Conservation (phyloP, 1,140 invertebrate genomes). For the Hypsibius dujardini region DNA sequence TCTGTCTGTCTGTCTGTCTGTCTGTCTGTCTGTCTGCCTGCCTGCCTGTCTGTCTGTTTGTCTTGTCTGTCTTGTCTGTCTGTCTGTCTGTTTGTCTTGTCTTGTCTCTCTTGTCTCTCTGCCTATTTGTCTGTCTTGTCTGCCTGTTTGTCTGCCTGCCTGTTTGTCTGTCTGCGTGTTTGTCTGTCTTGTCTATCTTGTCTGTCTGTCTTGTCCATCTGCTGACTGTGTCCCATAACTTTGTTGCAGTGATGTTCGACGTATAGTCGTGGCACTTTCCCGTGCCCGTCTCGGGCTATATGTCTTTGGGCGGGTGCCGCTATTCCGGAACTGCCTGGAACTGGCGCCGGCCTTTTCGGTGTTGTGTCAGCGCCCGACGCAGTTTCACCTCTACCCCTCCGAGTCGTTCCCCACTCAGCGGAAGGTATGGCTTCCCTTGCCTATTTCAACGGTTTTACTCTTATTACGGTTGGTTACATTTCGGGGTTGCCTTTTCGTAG, state of each 20-base stretch:
- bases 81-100: too few species aligned
- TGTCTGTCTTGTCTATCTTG: too few species aligned
- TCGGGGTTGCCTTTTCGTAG: not conserved
- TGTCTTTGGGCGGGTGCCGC: conserved; percentile 71
- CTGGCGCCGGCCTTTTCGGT: conserved; percentile 80
- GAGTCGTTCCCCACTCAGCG: conserved; percentile 59
- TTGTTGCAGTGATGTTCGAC: conserved; percentile 60
- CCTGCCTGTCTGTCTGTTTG: too few species aligned
- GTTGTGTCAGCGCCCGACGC: conserved; percentile 47
- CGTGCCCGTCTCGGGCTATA: conserved; percentile 90
- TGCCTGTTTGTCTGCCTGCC: too few species aligned
- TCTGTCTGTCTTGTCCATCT: too few species aligned
- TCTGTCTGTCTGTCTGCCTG: too few species aligned
- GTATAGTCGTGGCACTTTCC: conserved; percentile 93
- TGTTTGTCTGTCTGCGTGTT: too few species aligned
- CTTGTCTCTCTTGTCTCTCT: too few species aligned
- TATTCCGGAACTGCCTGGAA: conserved; percentile 94
- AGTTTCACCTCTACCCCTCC: conserved; percentile 53
- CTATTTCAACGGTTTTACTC: not conserved
- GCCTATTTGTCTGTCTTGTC: too few species aligned
- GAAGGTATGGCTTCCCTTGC: conserved; percentile 25
- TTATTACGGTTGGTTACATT: not conserved
- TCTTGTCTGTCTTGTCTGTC: too few species aligned
- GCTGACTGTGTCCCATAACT: not conserved
- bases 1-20: too few species aligned